These are phyloP conservation scores for Cassiopea andromeda DNA, from an alignment of 30 jellyfish, hydroid and myxozoan species.

Conservation along the genomic window DNA sequence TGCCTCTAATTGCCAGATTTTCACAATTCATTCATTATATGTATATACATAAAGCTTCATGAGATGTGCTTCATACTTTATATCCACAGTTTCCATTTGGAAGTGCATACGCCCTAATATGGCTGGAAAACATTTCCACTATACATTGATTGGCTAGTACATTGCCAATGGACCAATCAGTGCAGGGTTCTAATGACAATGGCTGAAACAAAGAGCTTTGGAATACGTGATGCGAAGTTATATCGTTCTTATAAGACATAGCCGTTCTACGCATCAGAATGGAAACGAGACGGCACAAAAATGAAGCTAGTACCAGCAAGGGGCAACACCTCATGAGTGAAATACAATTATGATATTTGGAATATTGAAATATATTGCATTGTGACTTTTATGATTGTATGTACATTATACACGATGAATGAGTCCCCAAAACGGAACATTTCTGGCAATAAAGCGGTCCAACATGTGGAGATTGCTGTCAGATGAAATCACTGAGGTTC, in stretches of 20 bases:
- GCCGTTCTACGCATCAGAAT: too few species aligned
- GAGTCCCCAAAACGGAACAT: neutral
- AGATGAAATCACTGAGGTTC: neutral
- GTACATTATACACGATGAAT: neutral
- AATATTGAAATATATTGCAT: neutral
- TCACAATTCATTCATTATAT: neutral
- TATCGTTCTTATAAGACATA: too few species aligned
- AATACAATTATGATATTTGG: neutral
- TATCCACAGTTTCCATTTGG: neutral
- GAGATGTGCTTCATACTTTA: neutral
- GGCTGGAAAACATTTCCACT: too few species aligned
- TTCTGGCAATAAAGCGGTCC: neutral
- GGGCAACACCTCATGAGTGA: neutral
- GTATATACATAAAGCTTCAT: neutral
- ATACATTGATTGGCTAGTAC: too few species aligned
- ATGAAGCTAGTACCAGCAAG: too few species aligned
- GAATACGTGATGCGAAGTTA: too few species aligned
- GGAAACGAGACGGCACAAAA: too few species aligned
- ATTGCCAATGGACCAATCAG: too few species aligned
- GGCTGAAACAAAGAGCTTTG: too few species aligned
- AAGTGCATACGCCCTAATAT: neutral
- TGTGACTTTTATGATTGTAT: neutral
- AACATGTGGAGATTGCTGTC: neutral
- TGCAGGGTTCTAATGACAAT: too few species aligned
- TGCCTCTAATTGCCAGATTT: neutral